phyloP scores from a whole-genome alignment of 2,797 vertebrate species.

The Erethizon dorsatum region DNA sequence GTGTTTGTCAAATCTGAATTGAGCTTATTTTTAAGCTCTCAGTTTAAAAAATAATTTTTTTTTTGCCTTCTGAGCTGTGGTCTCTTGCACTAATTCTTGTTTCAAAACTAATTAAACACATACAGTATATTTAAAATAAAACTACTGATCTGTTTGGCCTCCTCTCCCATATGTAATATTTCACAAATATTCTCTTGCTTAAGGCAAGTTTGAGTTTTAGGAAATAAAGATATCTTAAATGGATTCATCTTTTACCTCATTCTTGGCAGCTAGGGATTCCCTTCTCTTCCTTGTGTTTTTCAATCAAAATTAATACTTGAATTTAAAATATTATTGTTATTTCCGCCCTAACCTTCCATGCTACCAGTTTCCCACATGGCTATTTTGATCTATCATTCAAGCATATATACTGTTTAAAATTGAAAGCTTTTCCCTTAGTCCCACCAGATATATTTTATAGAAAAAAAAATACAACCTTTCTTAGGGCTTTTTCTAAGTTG shows the following conservation, averaged over 20 bases:
- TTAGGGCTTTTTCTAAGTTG: conserved; percentile 73
- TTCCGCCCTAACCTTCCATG: conserved; percentile 50
- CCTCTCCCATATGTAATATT: conserved; percentile 47
- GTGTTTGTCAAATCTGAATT: neutral
- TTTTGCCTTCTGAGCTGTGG: conserved; percentile 32
- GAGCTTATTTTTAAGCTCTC: conserved; percentile 73
- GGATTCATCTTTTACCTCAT: conserved; percentile 44
- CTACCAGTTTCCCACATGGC: conserved; percentile 14
- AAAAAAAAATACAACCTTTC: conserved; percentile 55
- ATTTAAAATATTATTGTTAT: conserved; percentile 72
- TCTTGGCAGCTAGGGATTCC: conserved; percentile 59
- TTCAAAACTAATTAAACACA: conserved; percentile 69
- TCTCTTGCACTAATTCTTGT: conserved; percentile 68
- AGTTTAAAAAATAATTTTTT: neutral
- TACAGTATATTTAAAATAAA: conserved; percentile 80
- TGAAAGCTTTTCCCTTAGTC: conserved; percentile 77
- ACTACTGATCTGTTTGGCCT: conserved; percentile 61
- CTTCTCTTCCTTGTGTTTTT: conserved; percentile 35
- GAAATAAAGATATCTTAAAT: conserved; percentile 61
- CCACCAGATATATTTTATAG: conserved; percentile 78
- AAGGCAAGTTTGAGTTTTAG: conserved; percentile 72
- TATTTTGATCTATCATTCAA: conserved; percentile 78
- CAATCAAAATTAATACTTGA: conserved; percentile 71
- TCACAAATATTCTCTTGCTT: conserved; percentile 73
- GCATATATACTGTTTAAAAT: conserved; percentile 74